Percentiles rank a stretch among this genome's conserved stretches.
phyloP scores from a whole-genome alignment of 1,140 invertebrate genomes.

The Anthonomus grandis region DNA sequence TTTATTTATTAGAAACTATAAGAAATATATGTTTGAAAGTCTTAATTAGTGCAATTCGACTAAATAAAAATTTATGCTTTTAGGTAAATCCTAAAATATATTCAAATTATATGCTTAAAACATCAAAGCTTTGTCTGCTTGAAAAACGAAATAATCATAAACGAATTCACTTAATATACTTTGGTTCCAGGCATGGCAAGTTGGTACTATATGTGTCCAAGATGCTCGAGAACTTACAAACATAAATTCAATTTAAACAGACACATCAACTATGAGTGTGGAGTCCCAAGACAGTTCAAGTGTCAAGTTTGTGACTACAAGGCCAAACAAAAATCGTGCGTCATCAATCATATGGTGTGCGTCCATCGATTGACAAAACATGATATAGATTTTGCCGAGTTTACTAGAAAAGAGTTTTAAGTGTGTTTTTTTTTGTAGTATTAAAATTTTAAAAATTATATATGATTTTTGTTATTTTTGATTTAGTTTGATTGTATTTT shows the following conservation, averaged over 20 bases:
- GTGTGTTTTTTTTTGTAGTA: too few relatives aligned
- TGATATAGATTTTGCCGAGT: too few relatives aligned
- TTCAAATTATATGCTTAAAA: too few relatives aligned
- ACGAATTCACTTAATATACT: slow-evolving; percentile 11
- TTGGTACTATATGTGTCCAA: slow-evolving; percentile 48
- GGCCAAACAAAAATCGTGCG: slow-evolving; percentile 69
- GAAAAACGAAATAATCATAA: neutral
- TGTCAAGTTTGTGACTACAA: slow-evolving; percentile 65
- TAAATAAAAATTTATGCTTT: too few relatives aligned
- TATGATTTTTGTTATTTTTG: too few relatives aligned
- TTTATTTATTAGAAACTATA: too few relatives aligned
- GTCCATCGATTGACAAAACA: slow-evolving; percentile 12
- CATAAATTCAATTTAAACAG: slow-evolving; percentile 54
- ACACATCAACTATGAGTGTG: slow-evolving; percentile 69
- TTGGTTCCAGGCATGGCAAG: slow-evolving; percentile 30
- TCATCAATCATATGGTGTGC: slow-evolving; percentile 62
- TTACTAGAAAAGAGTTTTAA: too few relatives aligned
- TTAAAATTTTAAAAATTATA: too few relatives aligned
- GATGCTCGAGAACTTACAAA: slow-evolving; percentile 57
- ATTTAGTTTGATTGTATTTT: too few relatives aligned
- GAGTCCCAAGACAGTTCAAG: slow-evolving; percentile 55
- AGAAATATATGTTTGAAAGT: too few relatives aligned
- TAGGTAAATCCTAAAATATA: too few relatives aligned
- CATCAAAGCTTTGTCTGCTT: neutral
- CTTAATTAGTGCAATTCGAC: too few relatives aligned